A percentile compares a stretch with the other conserved stretches of the same genome.
Evolutionary conservation across 2,888 invertebrate species (phyloP).

Genomic region (Watsonalla cultraria): DNA sequence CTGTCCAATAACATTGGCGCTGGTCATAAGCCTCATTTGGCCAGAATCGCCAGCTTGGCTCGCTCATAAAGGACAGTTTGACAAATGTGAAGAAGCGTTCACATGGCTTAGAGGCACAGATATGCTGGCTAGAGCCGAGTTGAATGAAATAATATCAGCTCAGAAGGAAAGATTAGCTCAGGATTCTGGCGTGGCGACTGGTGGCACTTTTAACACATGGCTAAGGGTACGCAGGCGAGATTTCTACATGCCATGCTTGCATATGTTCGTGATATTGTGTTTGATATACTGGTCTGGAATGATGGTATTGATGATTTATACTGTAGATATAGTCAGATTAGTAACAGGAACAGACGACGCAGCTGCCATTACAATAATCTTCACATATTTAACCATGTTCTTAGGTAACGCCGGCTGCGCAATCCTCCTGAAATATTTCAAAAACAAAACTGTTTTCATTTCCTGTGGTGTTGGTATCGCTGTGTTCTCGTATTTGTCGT

Average conservation of each 20-base stretch:
- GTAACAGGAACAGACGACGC: constrained; percentile 6
- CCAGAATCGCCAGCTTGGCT: constrained; percentile 1
- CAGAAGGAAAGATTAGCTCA: background rate
- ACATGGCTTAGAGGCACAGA: background rate
- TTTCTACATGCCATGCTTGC: constrained; percentile 11
- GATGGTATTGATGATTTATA: constrained; percentile 14
- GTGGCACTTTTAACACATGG: background rate
- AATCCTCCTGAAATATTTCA: constrained; percentile 8
- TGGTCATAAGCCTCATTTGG: background rate
- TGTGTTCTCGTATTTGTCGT: constrained; percentile 4
- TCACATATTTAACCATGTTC: constrained; percentile 8
- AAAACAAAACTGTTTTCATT: constrained; percentile 12
- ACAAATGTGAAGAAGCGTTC: background rate
- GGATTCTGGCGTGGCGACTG: background rate
- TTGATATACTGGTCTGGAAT: constrained; percentile 14
- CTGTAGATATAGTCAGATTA: constrained; percentile 8
- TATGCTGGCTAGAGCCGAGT: background rate
- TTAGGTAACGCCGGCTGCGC: constrained; percentile 4
- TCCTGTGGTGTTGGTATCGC: constrained; percentile 5
- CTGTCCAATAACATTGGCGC: background rate
- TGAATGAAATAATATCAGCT: background rate
- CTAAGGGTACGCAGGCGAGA: constrained; percentile 7
- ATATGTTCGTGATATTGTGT: constrained; percentile 11
- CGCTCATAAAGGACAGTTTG: constrained; percentile 3
- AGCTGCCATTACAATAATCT: constrained; percentile 9